Evolutionary conservation across 1,140 invertebrate genomes (phyloP), one percentile per base, ranked within the genome.

Genomic region (Oryctes rhinoceros): DNA sequence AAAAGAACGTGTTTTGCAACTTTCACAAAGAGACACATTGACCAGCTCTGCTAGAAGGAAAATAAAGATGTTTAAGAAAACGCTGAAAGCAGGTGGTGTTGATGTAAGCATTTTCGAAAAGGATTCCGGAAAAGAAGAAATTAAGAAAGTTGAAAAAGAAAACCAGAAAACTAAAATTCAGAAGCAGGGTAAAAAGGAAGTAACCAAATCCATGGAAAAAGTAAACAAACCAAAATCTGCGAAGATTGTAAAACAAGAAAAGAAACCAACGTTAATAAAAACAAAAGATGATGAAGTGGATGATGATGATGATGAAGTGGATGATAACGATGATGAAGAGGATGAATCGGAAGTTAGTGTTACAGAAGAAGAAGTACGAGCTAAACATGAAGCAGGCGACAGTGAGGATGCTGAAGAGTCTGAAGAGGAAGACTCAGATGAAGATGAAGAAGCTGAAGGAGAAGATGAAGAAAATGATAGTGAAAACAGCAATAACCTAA

Each of bases 361-460:
- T 71, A 79, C 71, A 47, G 47, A 82, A 80, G 1, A 78, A 81
- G 24, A 80, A 75, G 77, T 37, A 15, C 62, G 62, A 82, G 80
- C 76, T 1, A 80, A 80, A 76, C 24, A 59, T 76, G 81, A 82
- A 35, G 78, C 44, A 6, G 65, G 30, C 59, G 65, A 78, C 0
- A 5, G 20, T n/a, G 20, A 3, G 10, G 20, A 78, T 59, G 80
- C 78, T 15, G 80, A 81, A 77, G 76, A 79, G 18, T 80, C 78
- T 67, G 71, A 83, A 78, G 47, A 74, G 76, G 49, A 71, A 6
- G 24, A 24, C 47, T 24, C 78, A 79, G 15, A 80, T 80, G 18
- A 78, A 30, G 82, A 74, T 20, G 76, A 83, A 10, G 47, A 76
- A 10, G 79, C 24, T 7, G 80, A 80, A 79, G 80, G 81, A 15